phyloP scores from a whole-genome alignment of 1,140 invertebrate species.

The Temnothorax curvispinosus region DNA sequence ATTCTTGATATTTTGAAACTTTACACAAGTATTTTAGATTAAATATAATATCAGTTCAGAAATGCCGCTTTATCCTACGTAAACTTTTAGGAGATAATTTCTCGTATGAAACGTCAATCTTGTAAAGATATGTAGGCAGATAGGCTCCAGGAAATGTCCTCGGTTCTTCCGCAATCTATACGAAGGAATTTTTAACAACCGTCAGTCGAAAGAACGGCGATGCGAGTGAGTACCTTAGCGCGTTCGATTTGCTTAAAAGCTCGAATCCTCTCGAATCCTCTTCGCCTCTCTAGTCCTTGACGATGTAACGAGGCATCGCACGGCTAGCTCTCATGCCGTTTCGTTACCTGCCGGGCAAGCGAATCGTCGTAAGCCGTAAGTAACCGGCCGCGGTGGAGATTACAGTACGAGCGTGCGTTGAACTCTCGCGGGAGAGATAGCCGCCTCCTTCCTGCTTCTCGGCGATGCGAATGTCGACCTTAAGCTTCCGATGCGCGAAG shows the following conservation, averaged over 20 bases:
- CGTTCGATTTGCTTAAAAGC: not conserved
- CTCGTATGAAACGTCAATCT: not conserved
- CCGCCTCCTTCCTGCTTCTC: constrained; percentile 73
- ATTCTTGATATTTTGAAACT: not conserved
- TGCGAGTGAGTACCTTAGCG: not conserved
- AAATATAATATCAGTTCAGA: not conserved
- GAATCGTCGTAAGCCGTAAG: constrained; percentile 50
- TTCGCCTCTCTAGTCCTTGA: not conserved
- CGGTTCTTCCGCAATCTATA: not conserved
- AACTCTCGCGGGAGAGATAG: constrained; percentile 72
- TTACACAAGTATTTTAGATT: not conserved
- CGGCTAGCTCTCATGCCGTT: constrained; percentile 12
- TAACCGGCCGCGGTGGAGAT: constrained; percentile 64
- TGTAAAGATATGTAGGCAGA: not conserved
- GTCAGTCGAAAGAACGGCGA: not conserved
- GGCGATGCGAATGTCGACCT: constrained; percentile 79
- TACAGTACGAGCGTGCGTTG: constrained; percentile 75
- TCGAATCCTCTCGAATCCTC: not conserved
- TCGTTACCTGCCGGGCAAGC: constrained; percentile 26
- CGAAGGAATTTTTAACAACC: not conserved
- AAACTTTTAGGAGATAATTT: not conserved
- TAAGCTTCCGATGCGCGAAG: constrained; percentile 77
- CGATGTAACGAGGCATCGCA: not conserved
- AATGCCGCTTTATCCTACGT: not conserved
- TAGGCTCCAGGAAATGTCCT: not conserved